Evolutionary conservation across 2,888 invertebrate species (phyloP).

Genomic region (Fabriciana adippe): DNA sequence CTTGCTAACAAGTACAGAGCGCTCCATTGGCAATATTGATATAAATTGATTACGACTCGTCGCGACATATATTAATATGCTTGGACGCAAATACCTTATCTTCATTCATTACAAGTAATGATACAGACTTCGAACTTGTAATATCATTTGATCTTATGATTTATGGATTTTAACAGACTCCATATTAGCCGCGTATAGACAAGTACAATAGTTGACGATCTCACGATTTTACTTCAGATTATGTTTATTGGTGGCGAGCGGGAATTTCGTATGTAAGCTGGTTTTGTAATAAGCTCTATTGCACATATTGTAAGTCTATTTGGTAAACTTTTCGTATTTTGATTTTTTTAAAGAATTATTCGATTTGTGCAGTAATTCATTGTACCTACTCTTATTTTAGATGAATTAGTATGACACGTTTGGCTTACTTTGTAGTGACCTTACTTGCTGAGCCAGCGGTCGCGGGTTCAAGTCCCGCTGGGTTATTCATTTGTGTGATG

Average conservation of each 20-base stretch:
- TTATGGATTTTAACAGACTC: slow-evolving; percentile 42
- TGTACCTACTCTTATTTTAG: too few species aligned
- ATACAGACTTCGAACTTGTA: slow-evolving; percentile 56
- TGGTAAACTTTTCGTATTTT: too few species aligned
- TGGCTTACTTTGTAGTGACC: too few species aligned
- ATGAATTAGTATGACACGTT: too few species aligned
- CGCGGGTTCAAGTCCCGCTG: too few species aligned
- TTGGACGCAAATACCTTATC: slow-evolving; percentile 71
- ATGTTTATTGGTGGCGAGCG: neutral
- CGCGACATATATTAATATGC: slow-evolving; percentile 73
- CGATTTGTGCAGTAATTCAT: too few species aligned
- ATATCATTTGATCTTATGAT: slow-evolving; percentile 49
- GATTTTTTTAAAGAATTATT: too few species aligned
- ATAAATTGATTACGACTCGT: slow-evolving; percentile 79
- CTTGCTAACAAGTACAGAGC: slow-evolving; percentile 70
- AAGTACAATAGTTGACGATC: slow-evolving; percentile 6
- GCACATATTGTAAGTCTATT: too few species aligned
- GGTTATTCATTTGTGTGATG: too few species aligned
- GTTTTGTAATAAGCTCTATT: too few species aligned
- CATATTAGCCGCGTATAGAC: slow-evolving; percentile 10
- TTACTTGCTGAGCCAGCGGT: too few species aligned
- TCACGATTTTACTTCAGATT: slow-evolving; percentile 10
- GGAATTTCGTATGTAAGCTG: too few species aligned
- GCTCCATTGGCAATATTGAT: slow-evolving; percentile 78
- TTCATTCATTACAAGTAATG: slow-evolving; percentile 67